These are phyloP conservation scores for Drosophila sp. DNA, from an alignment of 1,140 invertebrate species.

Conservation along the genomic window DNA sequence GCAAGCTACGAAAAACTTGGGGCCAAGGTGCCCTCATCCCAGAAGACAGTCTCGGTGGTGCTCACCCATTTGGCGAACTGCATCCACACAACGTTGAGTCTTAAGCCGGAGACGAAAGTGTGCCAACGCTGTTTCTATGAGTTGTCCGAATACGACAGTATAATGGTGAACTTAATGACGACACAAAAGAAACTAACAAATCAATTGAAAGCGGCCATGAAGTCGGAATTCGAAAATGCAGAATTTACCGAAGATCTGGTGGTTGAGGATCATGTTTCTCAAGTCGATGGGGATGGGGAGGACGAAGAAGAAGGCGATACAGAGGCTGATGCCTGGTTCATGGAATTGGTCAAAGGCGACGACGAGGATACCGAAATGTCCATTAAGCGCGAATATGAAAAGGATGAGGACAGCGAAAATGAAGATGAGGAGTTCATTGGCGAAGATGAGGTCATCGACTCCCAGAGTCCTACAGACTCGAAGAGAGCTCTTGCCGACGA, in stretches of 20 bases:
- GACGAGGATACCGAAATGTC: conserved; percentile 52
- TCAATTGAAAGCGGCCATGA: conserved; percentile 55
- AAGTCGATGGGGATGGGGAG: conserved; percentile 2
- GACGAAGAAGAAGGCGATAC: conserved; percentile 40
- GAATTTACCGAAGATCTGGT: conserved; percentile 42
- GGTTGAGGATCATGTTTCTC: conserved; percentile 32
- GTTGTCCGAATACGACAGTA: conserved; percentile 67
- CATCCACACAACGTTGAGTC: conserved; percentile 58
- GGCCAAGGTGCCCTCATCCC: conserved; percentile 68
- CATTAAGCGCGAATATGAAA: conserved; percentile 54
- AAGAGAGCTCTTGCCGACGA: not conserved
- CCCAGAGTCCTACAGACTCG: conserved; percentile 7
- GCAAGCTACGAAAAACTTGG: conserved; percentile 48
- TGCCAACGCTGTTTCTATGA: conserved; percentile 69
- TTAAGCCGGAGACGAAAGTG: conserved; percentile 46
- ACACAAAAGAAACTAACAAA: conserved; percentile 66
- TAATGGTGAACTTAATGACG: conserved; percentile 76
- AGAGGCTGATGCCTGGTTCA: conserved; percentile 64
- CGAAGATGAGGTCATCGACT: conserved; percentile 40
- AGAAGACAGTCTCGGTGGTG: conserved; percentile 65
- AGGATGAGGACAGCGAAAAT: conserved; percentile 40
- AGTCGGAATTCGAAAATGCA: conserved; percentile 49
- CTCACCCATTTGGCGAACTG: conserved; percentile 71
- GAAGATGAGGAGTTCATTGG: conserved; percentile 54
- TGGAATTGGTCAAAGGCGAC: conserved; percentile 62